A percentile compares a stretch with the other conserved stretches of the same genome.
Evolutionary conservation across 2,888 invertebrate genomes (phyloP).

Genomic region (Phalera bucephala): DNA sequence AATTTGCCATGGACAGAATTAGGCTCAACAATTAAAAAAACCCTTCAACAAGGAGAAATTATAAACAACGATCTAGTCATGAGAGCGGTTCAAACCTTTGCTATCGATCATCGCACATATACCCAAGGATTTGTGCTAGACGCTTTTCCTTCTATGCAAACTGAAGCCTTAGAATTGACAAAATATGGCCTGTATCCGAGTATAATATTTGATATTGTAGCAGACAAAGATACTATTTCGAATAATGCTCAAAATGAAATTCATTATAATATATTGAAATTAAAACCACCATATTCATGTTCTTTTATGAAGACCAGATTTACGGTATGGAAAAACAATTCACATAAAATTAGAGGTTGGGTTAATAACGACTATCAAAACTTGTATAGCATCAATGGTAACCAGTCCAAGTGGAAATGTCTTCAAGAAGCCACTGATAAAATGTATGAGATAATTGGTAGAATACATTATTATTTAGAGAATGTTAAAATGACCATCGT

Average conservation of each 20-base stretch:
- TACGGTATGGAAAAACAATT: conserved; percentile 60
- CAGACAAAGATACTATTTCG: conserved; percentile 52
- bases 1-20: conserved; percentile 78
- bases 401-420: conserved; percentile 80
- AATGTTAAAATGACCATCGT: conserved; percentile 75
- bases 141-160: conserved; percentile 82
- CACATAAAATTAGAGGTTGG: conserved; percentile 68
- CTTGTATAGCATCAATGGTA: conserved; percentile 69
- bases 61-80: conserved; percentile 69
- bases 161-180: conserved; percentile 74
- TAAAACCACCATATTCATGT: conserved; percentile 56
- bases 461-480: conserved; percentile 77
- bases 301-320: conserved; percentile 68
- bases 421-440: conserved; percentile 64
- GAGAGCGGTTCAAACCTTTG: conserved; percentile 76
- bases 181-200: conserved; percentile 81
- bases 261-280: conserved; percentile 50
- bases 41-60: conserved; percentile 65
- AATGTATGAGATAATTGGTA: conserved; percentile 56
- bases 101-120: conserved; percentile 68
- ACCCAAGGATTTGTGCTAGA: conserved; percentile 85
- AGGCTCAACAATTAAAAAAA: conserved; percentile 59
- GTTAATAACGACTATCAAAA: conserved; percentile 81
- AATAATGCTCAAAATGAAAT: conserved; percentile 65
- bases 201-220: conserved; percentile 78